These are phyloP conservation scores for Aptenodytes forsteri DNA, from an alignment of 2,113 vertebrate species.

Conservation along the genomic window DNA sequence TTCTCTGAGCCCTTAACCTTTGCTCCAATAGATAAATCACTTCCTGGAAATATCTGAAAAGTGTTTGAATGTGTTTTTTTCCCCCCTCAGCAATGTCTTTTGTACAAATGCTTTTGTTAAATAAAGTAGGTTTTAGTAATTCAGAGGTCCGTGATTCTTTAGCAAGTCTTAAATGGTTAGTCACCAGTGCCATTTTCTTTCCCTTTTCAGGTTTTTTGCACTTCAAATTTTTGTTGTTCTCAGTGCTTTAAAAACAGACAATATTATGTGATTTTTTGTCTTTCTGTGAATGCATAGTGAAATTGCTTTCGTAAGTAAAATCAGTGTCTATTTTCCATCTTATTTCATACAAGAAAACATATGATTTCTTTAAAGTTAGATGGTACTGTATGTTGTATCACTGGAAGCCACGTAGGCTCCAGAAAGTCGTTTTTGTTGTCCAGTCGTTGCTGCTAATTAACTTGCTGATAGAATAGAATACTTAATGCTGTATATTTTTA, in stretches of 20 bases:
- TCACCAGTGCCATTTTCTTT: neutral
- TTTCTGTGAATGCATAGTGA: neutral
- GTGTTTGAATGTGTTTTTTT: neutral
- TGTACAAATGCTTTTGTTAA: neutral
- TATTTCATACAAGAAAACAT: neutral
- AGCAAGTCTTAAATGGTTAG: neutral
- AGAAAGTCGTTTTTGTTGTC: neutral
- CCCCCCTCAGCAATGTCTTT: neutral
- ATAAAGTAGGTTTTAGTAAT: conserved; percentile 5
- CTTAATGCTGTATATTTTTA: neutral
- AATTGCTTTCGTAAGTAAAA: neutral
- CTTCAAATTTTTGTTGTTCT: neutral
- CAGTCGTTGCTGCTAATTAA: neutral
- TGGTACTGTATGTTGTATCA: neutral
- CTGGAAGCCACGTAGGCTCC: neutral
- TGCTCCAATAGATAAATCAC: conserved; percentile 1
- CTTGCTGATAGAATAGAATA: neutral
- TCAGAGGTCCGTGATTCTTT: neutral
- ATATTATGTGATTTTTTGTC: neutral
- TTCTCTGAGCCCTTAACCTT: conserved; percentile 17
- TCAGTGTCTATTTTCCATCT: neutral
- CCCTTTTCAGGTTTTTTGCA: neutral
- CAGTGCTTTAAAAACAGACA: neutral
- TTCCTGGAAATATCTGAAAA: conserved; percentile 19
- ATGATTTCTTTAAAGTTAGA: neutral